Base-by-base conservation (phyloP, 1,140 invertebrate genomes). In the Colletes latitarsis region DNA sequence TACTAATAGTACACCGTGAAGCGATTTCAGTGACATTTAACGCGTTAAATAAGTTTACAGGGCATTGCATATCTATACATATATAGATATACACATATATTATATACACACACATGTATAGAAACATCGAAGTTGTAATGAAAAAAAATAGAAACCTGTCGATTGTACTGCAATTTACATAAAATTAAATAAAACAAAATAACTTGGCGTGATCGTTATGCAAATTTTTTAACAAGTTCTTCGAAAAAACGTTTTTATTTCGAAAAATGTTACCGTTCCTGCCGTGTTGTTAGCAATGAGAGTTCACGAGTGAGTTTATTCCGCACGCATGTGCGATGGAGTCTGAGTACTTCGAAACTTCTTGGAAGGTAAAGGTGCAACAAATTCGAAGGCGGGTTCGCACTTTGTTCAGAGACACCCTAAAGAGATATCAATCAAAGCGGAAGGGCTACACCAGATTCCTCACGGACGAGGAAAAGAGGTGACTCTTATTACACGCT, bases 401-500 rank as follows among this genome's bases (percentile, higher is more conserved):
- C 9, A 81, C 85, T 15, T 76, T 92, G 10, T 43, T 92, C 6
- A 82, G 85, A 30, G 77, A 85, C 4, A 71, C 85, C 0, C 46
- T 86, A 6, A 84, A 85, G 0, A 84, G 74, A 57, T 90, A 83
- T 55, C 69, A 71, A 39, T 77, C 86, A 3, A 94, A 93, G 82
- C 91, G 89, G 69, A 94, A 94, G 82, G 93, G 93, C 21, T 95
- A 94, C 79, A 91, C 88, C 53, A 93, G 87, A 82, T 94, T 94
- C 87, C 88, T 94, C 0, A 94, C 94, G n/a, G 94, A 94, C 67
- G 94, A 95, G 74, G 94, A 95, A 81, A 89, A 92, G 87, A 94
- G 94, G 94, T 88, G 70, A 75, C n/a, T 63, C 6, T 49, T 3
- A 15, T 17, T 17, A 41, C 0, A 49, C 41, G 15, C 19, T 73